phyloP scores from a whole-genome alignment of 2,888 invertebrate species.

The Phyllotreta striolata region DNA sequence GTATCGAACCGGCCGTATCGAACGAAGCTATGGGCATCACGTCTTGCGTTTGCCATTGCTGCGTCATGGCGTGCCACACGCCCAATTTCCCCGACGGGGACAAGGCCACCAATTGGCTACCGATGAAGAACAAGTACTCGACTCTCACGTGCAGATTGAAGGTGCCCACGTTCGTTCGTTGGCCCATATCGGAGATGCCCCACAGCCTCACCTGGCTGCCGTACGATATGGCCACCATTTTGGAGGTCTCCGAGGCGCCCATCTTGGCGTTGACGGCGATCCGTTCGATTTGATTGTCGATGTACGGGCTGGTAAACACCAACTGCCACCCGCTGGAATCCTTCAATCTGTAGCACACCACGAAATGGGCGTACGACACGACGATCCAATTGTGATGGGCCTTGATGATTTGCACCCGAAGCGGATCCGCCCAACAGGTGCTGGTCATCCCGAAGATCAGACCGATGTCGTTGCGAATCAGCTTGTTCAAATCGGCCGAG shows the following conservation, averaged over 20 bases:
- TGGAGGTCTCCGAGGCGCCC: conserved; percentile 67
- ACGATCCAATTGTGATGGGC: conserved; percentile 99
- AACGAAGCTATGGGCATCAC: conserved; percentile 94
- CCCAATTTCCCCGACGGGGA: conserved; percentile 93
- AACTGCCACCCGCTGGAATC: conserved; percentile 97
- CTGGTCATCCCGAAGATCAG: conserved; percentile 69
- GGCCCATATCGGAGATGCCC: conserved; percentile 81
- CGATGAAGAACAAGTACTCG: conserved; percentile 96
- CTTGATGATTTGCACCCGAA: conserved; percentile 90
- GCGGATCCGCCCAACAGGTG: conserved; percentile 81
- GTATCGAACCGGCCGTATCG: conserved; percentile 96
- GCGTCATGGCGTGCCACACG: conserved; percentile 99
- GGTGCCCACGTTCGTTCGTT: conserved; percentile 78
- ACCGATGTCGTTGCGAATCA: conserved; percentile 75
- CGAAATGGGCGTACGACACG: conserved; percentile 95
- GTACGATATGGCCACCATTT: conserved; percentile 86
- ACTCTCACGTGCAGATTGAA: conserved; percentile 93
- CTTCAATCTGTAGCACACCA: conserved; percentile 94
- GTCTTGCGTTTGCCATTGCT: conserved; percentile 98
- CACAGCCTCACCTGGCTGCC: conserved; percentile 79
- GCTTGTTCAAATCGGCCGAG: conserved; percentile 77
- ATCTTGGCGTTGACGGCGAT: conserved; percentile 86
- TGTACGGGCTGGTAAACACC: conserved; percentile 91
- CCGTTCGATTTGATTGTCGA: conserved; percentile 88
- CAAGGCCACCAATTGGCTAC: conserved; percentile 95